Conservation (phyloP, 2,797 vertebrate species). For the Halcyon chelicuti region DNA sequence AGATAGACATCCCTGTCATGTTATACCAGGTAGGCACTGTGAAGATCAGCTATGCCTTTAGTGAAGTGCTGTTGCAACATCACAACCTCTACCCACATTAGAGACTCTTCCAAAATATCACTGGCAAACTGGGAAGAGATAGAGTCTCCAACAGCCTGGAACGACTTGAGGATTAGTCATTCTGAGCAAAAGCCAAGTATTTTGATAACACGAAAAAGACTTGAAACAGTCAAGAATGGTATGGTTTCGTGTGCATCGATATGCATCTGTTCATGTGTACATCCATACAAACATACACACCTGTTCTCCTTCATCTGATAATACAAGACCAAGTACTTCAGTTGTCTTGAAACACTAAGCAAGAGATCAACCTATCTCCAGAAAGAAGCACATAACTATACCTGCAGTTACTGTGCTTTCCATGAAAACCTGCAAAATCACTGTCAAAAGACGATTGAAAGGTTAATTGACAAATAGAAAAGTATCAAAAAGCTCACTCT, state of each 20-base stretch:
- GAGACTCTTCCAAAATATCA: background rate
- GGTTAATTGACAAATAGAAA: background rate
- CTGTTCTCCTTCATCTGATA: background rate
- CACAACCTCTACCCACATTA: background rate
- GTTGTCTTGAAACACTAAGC: background rate
- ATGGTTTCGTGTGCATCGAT: no score
- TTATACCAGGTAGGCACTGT: background rate
- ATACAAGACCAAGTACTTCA: background rate
- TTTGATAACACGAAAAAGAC: background rate
- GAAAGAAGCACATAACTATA: background rate
- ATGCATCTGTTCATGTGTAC: background rate
- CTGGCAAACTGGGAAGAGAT: background rate
- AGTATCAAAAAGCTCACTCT: background rate
- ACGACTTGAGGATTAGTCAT: background rate
- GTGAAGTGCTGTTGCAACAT: background rate
- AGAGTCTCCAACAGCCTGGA: background rate
- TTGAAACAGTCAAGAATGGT: background rate
- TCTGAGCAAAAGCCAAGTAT: background rate
- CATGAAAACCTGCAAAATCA: background rate
- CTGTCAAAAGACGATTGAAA: background rate
- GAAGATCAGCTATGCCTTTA: background rate
- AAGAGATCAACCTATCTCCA: background rate
- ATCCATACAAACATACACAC: background rate
- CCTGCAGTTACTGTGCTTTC: background rate
- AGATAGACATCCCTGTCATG: background rate